Conservation (phyloP, 2,888 invertebrate genomes). For the Crioceris asparagi region DNA sequence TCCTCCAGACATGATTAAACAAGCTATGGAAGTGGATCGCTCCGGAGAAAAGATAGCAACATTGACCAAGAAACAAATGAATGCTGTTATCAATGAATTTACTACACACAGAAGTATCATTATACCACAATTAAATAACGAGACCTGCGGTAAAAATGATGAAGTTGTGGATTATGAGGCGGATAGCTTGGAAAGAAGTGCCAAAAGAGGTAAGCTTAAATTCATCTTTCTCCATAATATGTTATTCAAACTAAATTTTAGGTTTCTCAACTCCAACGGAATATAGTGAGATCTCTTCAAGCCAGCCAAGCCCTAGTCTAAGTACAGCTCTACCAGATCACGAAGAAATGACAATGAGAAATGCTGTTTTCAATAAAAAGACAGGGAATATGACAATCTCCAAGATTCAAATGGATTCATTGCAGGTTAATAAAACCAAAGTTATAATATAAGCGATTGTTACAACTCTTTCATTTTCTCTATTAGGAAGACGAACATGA, state of each 20-base stretch:
- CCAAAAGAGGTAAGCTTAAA: not conserved
- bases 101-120: constrained; percentile 15
- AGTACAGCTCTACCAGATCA: constrained; percentile 66
- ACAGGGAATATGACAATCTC: constrained; percentile 47
- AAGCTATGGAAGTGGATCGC: constrained; percentile 49
- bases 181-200: constrained; percentile 58
- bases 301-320: constrained; percentile 63
- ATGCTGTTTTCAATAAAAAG: constrained; percentile 57
- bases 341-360: constrained; percentile 70
- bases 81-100: constrained; percentile 49
- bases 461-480: too few species aligned
- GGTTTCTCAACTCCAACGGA: constrained; percentile 50
- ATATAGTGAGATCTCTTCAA: constrained; percentile 52
- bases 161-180: constrained; percentile 52
- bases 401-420: constrained; percentile 28
- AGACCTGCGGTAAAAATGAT: constrained; percentile 11
- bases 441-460: too few species aligned
- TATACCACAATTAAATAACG: constrained; percentile 6
- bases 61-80: constrained; percentile 50
- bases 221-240: too few species aligned
- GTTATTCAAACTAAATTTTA: too few species aligned
- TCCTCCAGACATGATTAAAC: constrained; percentile 54
- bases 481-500: constrained; percentile 34
- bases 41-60: constrained; percentile 36
- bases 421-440: too few species aligned